phyloP scores from a whole-genome alignment of 2,888 invertebrate species.

The Strigamia maritima region DNA sequence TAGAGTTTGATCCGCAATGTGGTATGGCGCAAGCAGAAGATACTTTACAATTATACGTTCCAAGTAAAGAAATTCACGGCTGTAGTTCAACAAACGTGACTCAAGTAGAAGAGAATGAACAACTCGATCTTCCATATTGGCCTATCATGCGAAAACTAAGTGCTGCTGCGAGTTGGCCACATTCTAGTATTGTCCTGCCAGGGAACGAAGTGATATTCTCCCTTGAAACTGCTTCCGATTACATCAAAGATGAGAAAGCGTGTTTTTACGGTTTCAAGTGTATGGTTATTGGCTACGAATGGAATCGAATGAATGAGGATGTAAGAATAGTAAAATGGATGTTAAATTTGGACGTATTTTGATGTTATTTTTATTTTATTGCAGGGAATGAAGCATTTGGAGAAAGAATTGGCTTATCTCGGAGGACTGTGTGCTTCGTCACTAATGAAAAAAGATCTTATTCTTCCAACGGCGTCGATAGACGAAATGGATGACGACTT shows the following conservation, averaged over 20 bases:
- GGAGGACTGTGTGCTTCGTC: slow-evolving; percentile 89
- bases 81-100: slow-evolving; percentile 35
- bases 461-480: slow-evolving; percentile 60
- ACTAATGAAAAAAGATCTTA: slow-evolving; percentile 77
- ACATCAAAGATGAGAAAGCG: slow-evolving; percentile 82
- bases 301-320: slow-evolving; percentile 53
- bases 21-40: slow-evolving; percentile 92
- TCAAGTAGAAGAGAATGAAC: slow-evolving; percentile 66
- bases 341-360: neutral
- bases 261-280: slow-evolving; percentile 78
- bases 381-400: slow-evolving; percentile 67
- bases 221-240: slow-evolving; percentile 91
- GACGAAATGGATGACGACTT: slow-evolving; percentile 67
- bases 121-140: slow-evolving; percentile 56
- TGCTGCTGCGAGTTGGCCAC: slow-evolving; percentile 75
- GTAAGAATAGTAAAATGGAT: slow-evolving; percentile 44
- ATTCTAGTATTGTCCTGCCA: slow-evolving; percentile 77
- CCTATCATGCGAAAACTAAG: slow-evolving; percentile 54
- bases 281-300: slow-evolving; percentile 71
- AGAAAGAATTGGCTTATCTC: slow-evolving; percentile 83
- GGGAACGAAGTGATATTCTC: slow-evolving; percentile 94
- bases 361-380: neutral
- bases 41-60: slow-evolving; percentile 60
- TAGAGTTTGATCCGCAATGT: slow-evolving; percentile 90
- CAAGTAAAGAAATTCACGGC: slow-evolving; percentile 45